phyloP scores from a whole-genome alignment of 2,888 invertebrate species.

The Tanytarsus gracilentus region DNA sequence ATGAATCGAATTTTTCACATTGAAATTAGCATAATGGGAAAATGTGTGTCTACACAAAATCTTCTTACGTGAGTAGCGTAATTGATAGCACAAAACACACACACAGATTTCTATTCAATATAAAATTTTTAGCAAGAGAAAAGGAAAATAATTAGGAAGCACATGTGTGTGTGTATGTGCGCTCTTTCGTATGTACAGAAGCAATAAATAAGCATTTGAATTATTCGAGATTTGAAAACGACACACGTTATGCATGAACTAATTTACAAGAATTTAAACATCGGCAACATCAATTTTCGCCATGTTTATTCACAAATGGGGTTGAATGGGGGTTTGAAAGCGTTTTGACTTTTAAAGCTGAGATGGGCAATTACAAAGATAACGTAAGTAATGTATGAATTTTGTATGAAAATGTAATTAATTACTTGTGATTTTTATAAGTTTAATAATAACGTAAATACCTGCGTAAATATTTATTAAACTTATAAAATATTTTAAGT shows the following conservation, averaged over 20 bases:
- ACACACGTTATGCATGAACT: background rate
- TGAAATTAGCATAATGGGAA: background rate
- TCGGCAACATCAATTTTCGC: background rate
- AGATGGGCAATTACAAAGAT: background rate
- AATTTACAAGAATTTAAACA: background rate
- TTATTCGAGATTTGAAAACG: too few species aligned
- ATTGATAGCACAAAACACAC: background rate
- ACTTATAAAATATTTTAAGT: too few species aligned
- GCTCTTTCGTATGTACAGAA: background rate
- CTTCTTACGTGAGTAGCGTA: background rate
- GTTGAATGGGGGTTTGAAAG: background rate
- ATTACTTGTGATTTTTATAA: too few species aligned
- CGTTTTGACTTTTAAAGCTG: background rate
- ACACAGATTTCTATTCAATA: background rate
- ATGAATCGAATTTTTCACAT: background rate
- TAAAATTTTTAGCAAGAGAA: background rate
- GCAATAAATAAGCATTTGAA: background rate
- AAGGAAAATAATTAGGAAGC: background rate
- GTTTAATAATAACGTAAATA: too few species aligned
- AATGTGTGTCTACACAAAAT: too few species aligned
- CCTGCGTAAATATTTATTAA: too few species aligned
- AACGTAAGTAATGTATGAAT: background rate
- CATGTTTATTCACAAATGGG: background rate
- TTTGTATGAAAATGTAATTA: slow-evolving; percentile 2
- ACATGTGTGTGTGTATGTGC: background rate